Percentiles rank a stretch among this genome's conserved stretches.
phyloP scores from a whole-genome alignment of 30 jellyfish, hydroid and myxozoan genomes.

The Pelagia noctiluca region DNA sequence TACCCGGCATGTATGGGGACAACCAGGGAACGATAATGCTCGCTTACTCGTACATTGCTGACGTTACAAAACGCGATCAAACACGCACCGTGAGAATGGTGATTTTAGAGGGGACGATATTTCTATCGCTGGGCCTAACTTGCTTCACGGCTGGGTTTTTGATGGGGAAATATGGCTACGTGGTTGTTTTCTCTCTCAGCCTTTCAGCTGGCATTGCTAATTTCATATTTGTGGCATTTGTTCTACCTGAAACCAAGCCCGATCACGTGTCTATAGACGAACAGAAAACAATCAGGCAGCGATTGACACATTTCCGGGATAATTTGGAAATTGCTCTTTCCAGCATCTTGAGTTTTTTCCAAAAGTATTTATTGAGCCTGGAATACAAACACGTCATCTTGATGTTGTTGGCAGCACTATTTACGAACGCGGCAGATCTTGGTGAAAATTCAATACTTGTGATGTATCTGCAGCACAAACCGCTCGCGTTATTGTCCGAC shows the following conservation, averaged over 20 bases:
- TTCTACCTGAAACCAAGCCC: constrained; percentile 71
- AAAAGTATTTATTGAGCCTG: constrained; percentile 2
- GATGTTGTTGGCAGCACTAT: constrained; percentile 46
- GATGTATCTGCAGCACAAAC: constrained; percentile 48
- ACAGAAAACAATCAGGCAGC: too few relatives aligned
- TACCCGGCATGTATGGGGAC: constrained; percentile 56
- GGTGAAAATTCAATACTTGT: constrained; percentile 58
- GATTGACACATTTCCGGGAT: too few relatives aligned
- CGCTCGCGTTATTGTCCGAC: constrained; percentile 51
- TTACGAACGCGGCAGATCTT: constrained; percentile 56
- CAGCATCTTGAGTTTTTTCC: not conserved
- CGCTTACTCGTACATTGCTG: constrained; percentile 67
- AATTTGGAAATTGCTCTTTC: constrained; percentile 6
- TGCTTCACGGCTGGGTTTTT: constrained; percentile 34
- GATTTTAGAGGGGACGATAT: constrained; percentile 45
- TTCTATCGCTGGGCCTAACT: constrained; percentile 59
- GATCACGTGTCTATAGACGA: too few relatives aligned
- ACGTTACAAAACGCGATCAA: constrained; percentile 43
- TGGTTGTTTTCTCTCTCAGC: constrained; percentile 30
- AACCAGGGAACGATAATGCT: constrained; percentile 61
- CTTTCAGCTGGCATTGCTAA: constrained; percentile 31
- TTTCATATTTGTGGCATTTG: constrained; percentile 34
- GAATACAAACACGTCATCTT: not conserved
- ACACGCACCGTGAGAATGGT: constrained; percentile 64
- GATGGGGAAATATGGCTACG: constrained; percentile 35